Conservation (phyloP, 1,140 invertebrate species). For the Aphelinus certus region DNA sequence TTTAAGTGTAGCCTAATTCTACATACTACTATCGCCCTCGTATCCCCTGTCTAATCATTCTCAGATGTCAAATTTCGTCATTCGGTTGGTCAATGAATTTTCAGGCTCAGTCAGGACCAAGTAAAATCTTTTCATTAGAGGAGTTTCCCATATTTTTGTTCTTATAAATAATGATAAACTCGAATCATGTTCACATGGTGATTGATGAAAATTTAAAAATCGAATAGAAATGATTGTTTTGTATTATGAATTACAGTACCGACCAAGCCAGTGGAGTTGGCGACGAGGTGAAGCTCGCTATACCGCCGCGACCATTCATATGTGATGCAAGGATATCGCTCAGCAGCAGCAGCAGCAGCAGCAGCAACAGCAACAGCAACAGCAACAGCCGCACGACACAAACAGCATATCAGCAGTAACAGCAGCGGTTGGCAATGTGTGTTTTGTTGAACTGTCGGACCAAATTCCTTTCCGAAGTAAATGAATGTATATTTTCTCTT, state of each 20-base stretch:
- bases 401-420: not conserved
- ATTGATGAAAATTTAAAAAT: no score
- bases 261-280: slow-evolving; percentile 93
- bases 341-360: not conserved
- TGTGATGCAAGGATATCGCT: slow-evolving; percentile 68
- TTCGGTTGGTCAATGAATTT: no score
- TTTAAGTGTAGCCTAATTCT: no score
- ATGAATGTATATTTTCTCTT: slow-evolving; percentile 44
- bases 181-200: no score
- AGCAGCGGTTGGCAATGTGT: slow-evolving; percentile 48
- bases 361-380: not conserved
- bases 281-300: slow-evolving; percentile 87
- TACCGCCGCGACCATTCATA: slow-evolving; percentile 92
- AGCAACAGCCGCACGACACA: not conserved
- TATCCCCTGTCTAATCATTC: no score
- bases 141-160: no score
- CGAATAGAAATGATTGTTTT: not conserved
- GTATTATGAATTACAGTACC: slow-evolving; percentile 76
- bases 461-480: slow-evolving; percentile 46
- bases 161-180: no score
- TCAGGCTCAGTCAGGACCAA: no score
- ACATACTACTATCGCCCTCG: no score
- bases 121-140: no score
- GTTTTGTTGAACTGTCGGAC: slow-evolving; percentile 53
- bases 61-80: no score